Base-by-base conservation (phyloP, 2,113 vertebrate species). In the Gallinago media region DNA sequence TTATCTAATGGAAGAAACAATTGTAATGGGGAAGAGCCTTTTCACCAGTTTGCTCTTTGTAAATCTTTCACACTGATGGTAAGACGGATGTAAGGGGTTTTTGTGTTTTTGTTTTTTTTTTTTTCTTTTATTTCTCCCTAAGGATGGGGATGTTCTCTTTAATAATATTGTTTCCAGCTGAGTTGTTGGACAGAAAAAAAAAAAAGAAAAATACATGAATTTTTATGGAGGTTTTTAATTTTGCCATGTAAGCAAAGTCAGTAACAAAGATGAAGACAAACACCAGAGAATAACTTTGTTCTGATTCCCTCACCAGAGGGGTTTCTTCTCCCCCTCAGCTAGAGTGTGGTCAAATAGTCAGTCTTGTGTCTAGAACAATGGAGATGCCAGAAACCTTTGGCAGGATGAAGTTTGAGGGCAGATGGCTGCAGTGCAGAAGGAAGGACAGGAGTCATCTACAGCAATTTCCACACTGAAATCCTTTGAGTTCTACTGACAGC, bases 401-500 rank as follows among this genome's bases (percentile, higher is more conserved):
- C 88, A 83, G 86, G 79, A 93, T 94, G 91, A 96, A 97, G 85
- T 96, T 13, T 96, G 91, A 88, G 83, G 94, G 94, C 94, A 97
- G 95, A 96, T 97, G 95, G 85, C 82, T 62, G 67, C 72, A 79
- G 78, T 62, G 71, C 54, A 73, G 85, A 20, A 94, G 66, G 96
- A 94, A 79, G 79, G 88, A 94, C 67, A 71, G 55, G 67, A 96
- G 85, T 70, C 71, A 83, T 94, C 88, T 67, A 76, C 63, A 66
- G 75, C 82, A 42, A 50, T 80, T 93, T 92, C 78, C 46, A 76
- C 82, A 75, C 61, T 91, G 95, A 92, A 91, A 89, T 92, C 95
- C 70, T 96, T 97, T 96, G 94, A 96, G 73, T 92, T 94, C 73
- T 88, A 2, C 86, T 96, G 95, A 94, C 96, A 95, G 93, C 95